A percentile compares a stretch with the other conserved stretches of the same genome.
phyloP scores from a whole-genome alignment of 2,113 vertebrate genomes.

The Zosterops japonicus region DNA sequence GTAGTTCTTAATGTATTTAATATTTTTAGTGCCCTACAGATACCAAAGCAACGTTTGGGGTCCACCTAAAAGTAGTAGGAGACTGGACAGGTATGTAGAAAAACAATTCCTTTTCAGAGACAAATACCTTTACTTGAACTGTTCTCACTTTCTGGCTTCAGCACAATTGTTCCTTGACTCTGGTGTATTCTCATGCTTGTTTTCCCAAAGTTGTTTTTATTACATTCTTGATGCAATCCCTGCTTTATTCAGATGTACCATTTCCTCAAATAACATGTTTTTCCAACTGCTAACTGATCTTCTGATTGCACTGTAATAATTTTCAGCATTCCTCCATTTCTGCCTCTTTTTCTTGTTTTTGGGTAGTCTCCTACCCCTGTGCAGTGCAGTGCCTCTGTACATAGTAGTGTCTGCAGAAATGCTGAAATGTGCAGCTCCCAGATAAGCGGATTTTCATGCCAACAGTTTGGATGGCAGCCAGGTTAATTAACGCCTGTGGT shows the following conservation, averaged over 20 bases:
- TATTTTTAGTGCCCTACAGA: constrained; percentile 90
- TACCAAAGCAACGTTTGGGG: constrained; percentile 90
- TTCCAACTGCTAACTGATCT: background rate
- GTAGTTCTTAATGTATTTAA: constrained; percentile 57
- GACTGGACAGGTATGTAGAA: constrained; percentile 95
- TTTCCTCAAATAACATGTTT: background rate
- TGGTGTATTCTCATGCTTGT: background rate
- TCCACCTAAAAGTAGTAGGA: constrained; percentile 93
- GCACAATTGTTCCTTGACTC: background rate
- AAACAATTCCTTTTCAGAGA: constrained; percentile 28
- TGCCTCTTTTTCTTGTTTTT: background rate
- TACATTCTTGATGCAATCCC: background rate
- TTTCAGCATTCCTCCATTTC: background rate
- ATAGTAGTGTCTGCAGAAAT: background rate
- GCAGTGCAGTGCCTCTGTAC: background rate
- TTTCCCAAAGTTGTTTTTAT: background rate
- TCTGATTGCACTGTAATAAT: background rate
- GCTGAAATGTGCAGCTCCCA: constrained; percentile 44
- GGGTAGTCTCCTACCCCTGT: background rate
- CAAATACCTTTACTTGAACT: background rate
- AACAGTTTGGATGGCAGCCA: constrained; percentile 34
- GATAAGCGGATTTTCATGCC: constrained; percentile 54
- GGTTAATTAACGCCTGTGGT: constrained; percentile 39
- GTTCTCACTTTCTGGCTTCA: background rate
- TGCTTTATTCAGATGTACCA: background rate